A percentile compares a stretch with the other conserved stretches of the same genome.
Evolutionary conservation across 2,797 vertebrate species (phyloP).

Genomic region (Coluber constrictor): DNA sequence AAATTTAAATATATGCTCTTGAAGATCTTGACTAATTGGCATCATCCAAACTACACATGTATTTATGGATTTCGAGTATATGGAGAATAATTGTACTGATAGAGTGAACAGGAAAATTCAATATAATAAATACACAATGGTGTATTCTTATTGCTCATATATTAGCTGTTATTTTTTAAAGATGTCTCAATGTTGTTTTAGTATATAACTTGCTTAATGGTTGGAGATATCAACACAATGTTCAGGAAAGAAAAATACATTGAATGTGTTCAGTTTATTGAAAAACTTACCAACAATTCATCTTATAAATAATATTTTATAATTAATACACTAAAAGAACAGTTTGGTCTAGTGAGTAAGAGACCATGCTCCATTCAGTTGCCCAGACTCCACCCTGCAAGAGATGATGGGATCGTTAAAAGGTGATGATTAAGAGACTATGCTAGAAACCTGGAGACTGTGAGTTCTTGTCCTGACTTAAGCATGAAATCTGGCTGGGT

Average conservation of each 20-base stretch:
- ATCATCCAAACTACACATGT: not conserved
- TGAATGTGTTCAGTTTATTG: not conserved
- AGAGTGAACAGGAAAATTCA: slow-evolving; percentile 3
- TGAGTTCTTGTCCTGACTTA: not conserved
- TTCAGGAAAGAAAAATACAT: not conserved
- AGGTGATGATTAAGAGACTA: not conserved
- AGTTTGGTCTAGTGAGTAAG: not conserved
- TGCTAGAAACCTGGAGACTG: not conserved
- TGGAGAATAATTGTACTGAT: not conserved
- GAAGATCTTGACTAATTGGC: slow-evolving; percentile 9
- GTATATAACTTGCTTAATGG: not conserved
- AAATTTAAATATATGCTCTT: not conserved
- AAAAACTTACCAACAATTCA: not conserved
- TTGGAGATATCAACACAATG: not conserved
- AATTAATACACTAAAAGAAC: not conserved
- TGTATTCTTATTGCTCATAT: not conserved
- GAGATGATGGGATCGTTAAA: too few species aligned
- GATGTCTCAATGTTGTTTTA: not conserved
- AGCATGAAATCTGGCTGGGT: not conserved
- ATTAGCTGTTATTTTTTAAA: not conserved
- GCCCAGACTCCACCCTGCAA: too few species aligned
- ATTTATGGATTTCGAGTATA: not conserved
- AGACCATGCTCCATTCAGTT: not conserved
- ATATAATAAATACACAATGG: not conserved
- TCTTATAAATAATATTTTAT: not conserved